Percentiles rank a stretch among this genome's conserved stretches.
phyloP scores from a whole-genome alignment of 1,140 invertebrate genomes.

The Hyles vespertilio region DNA sequence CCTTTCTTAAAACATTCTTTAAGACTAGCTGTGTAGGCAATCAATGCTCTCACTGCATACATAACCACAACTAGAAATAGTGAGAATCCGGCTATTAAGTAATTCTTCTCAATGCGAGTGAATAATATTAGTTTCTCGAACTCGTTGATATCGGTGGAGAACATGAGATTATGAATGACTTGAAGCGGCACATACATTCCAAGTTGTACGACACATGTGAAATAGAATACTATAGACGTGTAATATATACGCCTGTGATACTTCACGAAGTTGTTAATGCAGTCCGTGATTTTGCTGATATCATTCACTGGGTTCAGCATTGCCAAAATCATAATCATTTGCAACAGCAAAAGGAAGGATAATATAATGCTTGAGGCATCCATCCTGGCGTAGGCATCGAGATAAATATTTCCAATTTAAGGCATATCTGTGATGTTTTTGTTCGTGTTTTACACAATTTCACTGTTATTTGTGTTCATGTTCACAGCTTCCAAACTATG shows the following conservation, averaged over 20 bases:
- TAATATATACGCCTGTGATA: conserved; percentile 27
- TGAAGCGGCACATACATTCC: conserved; percentile 52
- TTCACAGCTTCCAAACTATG: conserved; percentile 23
- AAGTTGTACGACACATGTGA: conserved; percentile 38
- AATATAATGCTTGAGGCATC: conserved; percentile 42
- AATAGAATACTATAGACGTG: conserved; percentile 33
- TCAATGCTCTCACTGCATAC: conserved; percentile 42
- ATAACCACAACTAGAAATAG: conserved; percentile 49
- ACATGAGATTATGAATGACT: conserved; percentile 37
- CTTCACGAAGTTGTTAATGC: conserved; percentile 29
- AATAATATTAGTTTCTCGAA: conserved; percentile 43
- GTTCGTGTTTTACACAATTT: conserved; percentile 16
- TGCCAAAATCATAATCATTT: conserved; percentile 47
- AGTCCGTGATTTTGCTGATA: conserved; percentile 34
- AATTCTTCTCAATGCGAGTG: conserved; percentile 49
- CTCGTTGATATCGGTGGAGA: conserved; percentile 24
- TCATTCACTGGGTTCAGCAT: conserved; percentile 57
- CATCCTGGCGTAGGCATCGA: conserved; percentile 32
- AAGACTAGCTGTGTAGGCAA: conserved; percentile 43
- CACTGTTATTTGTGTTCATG: neutral
- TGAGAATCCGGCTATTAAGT: conserved; percentile 54
- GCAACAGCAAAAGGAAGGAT: conserved; percentile 39
- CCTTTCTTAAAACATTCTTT: conserved; percentile 16
- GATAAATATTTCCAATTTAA: neutral
- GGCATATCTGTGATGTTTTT: neutral